These are phyloP conservation scores for Mohoua ochrocephala DNA, from an alignment of 2,113 vertebrate species.

Conservation along the genomic window DNA sequence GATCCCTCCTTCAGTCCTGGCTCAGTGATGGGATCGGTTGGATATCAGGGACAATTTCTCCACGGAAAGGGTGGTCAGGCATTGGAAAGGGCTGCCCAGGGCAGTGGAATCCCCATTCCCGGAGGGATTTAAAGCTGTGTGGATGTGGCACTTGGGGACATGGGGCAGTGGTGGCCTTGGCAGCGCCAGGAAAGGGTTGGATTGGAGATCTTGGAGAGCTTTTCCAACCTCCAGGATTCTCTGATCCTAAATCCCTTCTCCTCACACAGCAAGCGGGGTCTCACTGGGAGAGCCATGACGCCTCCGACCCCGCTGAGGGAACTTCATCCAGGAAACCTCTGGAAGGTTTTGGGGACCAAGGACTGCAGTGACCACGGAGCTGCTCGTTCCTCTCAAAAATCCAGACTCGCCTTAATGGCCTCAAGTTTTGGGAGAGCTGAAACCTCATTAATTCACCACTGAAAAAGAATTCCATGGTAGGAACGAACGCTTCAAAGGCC, in stretches of 20 bases:
- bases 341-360: neutral
- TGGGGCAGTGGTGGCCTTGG: neutral
- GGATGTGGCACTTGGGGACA: neutral
- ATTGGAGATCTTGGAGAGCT: neutral
- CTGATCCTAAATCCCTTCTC: neutral
- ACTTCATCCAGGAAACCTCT: neutral
- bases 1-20: neutral
- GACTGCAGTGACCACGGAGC: neutral
- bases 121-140: neutral
- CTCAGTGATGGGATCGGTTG: rapidly evolving
- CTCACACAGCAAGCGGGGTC: rapidly evolving
- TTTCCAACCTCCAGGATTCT: neutral
- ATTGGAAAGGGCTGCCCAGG: neutral
- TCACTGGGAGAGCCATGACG: rapidly evolving
- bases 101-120: neutral
- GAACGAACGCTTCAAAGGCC: neutral
- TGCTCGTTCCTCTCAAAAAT: neutral
- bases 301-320: neutral
- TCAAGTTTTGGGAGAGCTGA: neutral
- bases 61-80: neutral
- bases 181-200: neutral
- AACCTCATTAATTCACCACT: slow-evolving; percentile 2
- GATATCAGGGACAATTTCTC: neutral
- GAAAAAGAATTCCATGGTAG: neutral
- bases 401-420: neutral